These are phyloP conservation scores for Nerophis lumbriciformis DNA, from an alignment of 2,113 vertebrate genomes.

Conservation along the genomic window DNA sequence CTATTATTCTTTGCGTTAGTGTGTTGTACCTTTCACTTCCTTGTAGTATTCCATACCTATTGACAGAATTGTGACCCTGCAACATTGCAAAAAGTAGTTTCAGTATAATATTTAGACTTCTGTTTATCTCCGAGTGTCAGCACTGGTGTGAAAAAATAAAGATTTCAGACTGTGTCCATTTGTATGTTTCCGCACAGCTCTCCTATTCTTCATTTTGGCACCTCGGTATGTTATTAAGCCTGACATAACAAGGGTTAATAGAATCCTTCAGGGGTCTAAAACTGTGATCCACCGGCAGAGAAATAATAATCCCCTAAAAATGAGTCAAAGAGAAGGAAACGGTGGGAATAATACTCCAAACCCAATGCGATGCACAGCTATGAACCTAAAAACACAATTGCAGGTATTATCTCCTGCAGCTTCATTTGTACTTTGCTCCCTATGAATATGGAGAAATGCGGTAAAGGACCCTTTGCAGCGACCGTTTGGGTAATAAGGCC, in stretches of 20 bases:
- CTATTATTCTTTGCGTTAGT: too few species aligned
- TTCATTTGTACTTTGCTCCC: conserved; percentile 39
- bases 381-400: conserved; percentile 48
- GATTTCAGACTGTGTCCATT: conserved; percentile 27
- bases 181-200: conserved; percentile 24
- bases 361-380: conserved; percentile 29
- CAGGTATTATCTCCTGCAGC: conserved; percentile 36
- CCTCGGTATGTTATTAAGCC: conserved; percentile 62
- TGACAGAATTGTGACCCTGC: conserved; percentile 1
- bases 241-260: conserved; percentile 69
- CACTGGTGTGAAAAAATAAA: conserved; percentile 31
- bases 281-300: conserved; percentile 54
- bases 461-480: conserved; percentile 51
- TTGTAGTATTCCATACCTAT: neutral
- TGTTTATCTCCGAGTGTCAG: conserved; percentile 52
- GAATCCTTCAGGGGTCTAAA: conserved; percentile 68
- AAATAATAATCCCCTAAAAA: conserved; percentile 53
- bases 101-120: conserved; percentile 28
- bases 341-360: conserved; percentile 17
- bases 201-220: conserved; percentile 46
- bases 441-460: conserved; percentile 28
- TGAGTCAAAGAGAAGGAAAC: conserved; percentile 22
- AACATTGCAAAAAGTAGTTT: neutral
- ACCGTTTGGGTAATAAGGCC: conserved; percentile 46
- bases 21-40: too few species aligned